Evolutionary conservation across 30 jellyfish, hydroid and myxozoan genomes (phyloP).

Genomic region (Turritopsis rubra): DNA sequence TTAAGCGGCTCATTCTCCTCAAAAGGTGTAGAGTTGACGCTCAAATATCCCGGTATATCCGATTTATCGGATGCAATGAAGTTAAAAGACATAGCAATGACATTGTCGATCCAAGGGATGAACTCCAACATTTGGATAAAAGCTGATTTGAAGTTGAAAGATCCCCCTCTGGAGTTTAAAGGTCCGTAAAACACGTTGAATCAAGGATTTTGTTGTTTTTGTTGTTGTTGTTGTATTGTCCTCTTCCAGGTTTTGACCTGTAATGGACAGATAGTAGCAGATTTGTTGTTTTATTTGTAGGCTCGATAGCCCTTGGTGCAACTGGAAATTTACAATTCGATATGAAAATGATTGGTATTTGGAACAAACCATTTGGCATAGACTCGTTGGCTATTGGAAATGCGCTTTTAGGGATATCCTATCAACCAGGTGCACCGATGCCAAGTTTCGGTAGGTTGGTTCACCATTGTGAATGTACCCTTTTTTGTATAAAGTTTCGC

Average conservation of each 20-base stretch:
- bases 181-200: conserved; percentile 41
- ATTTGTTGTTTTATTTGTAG: conserved; percentile 11
- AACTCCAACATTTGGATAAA: conserved; percentile 41
- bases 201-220: too few species aligned
- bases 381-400: conserved; percentile 56
- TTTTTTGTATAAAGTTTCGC: background rate
- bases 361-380: conserved; percentile 67
- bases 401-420: conserved; percentile 31
- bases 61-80: conserved; percentile 46
- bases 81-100: conserved; percentile 20
- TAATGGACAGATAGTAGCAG: background rate
- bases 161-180: conserved; percentile 41
- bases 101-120: conserved; percentile 40
- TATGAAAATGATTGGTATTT: conserved; percentile 46
- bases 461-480: background rate
- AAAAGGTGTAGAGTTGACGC: conserved; percentile 51
- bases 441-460: conserved; percentile 53
- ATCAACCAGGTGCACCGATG: conserved; percentile 64
- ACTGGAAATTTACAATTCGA: conserved; percentile 56
- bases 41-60: conserved; percentile 40
- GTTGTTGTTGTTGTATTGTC: too few species aligned
- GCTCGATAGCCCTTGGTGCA: conserved; percentile 54
- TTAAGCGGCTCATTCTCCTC: conserved; percentile 51
- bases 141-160: conserved; percentile 34
- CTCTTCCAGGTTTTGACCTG: background rate